These are phyloP conservation scores for Cephus rjabovi DNA, from an alignment of 2,888 invertebrate genomes.

Conservation along the genomic window DNA sequence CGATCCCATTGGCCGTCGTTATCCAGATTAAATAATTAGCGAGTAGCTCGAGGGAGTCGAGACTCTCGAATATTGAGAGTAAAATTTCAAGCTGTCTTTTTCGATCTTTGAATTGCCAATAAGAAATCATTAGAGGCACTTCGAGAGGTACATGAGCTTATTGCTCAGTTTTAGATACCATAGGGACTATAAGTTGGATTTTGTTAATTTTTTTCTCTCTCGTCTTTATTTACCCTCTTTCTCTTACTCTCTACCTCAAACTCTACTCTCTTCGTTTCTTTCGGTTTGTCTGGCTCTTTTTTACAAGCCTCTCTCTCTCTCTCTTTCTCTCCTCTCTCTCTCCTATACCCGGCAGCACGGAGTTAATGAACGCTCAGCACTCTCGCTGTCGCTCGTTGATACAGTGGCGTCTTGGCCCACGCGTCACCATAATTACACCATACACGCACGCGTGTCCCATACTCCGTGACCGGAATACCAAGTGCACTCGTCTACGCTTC, in stretches of 20 bases:
- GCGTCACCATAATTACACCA: slow-evolving; percentile 60
- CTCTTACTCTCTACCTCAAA: not conserved
- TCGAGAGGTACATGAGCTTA: not conserved
- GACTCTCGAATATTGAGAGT: not conserved
- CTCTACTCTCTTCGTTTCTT: not conserved
- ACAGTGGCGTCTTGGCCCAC: slow-evolving; percentile 58
- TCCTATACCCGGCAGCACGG: slow-evolving; percentile 3
- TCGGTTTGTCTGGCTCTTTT: not conserved
- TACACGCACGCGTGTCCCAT: slow-evolving; percentile 56
- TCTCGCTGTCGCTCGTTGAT: slow-evolving; percentile 47
- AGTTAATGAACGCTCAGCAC: slow-evolving; percentile 22
- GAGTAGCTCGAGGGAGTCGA: not conserved
- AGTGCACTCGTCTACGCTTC: slow-evolving; percentile 17
- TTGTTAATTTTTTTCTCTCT: not conserved
- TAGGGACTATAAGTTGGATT: not conserved
- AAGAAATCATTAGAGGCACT: not conserved
- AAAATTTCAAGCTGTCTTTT: not conserved
- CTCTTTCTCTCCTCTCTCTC: not conserved
- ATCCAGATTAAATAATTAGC: not conserved
- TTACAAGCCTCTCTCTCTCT: not conserved
- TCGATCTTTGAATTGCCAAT: not conserved
- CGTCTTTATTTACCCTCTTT: not conserved
- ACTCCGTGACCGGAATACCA: slow-evolving; percentile 54
- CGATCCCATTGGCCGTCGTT: not conserved
- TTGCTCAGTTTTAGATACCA: not conserved